Evolutionary conservation across 2,797 vertebrate species (phyloP).

Genomic region (Pempheris klunzingeri): DNA sequence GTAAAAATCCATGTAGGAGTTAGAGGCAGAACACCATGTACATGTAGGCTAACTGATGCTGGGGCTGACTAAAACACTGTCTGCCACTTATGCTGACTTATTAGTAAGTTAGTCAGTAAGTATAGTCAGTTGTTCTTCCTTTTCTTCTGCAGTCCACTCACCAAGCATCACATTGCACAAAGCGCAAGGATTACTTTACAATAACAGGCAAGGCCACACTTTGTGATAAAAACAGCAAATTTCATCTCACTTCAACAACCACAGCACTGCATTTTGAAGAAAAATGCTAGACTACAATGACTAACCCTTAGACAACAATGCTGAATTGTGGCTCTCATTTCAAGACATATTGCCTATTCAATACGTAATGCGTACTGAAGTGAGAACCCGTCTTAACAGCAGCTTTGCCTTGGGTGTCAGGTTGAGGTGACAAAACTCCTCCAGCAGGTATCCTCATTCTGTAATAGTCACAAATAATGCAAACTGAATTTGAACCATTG

Average conservation of each 20-base stretch:
- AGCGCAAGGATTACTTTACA: slow-evolving; percentile 6
- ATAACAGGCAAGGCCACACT: slow-evolving; percentile 12
- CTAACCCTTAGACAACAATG: not conserved
- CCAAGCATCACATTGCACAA: slow-evolving; percentile 10
- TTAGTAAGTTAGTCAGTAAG: too few relatives aligned
- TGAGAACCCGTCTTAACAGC: slow-evolving; percentile 4
- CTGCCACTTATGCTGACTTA: not conserved
- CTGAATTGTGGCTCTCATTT: slow-evolving; percentile 25
- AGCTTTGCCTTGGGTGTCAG: slow-evolving; percentile 21
- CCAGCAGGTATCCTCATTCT: slow-evolving; percentile 2
- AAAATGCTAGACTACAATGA: not conserved
- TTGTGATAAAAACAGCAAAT: slow-evolving; percentile 5
- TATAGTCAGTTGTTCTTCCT: too few relatives aligned
- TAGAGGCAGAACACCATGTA: not conserved
- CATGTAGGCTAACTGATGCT: not conserved
- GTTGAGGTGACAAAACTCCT: slow-evolving; percentile 38
- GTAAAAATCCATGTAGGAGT: not conserved
- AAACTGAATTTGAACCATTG: slow-evolving; percentile 37
- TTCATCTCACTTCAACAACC: slow-evolving; percentile 6
- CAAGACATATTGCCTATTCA: slow-evolving; percentile 12
- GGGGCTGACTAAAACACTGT: not conserved
- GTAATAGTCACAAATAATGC: slow-evolving; percentile 30
- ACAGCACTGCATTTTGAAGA: not conserved
- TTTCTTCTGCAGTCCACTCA: not conserved
- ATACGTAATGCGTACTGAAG: slow-evolving; percentile 4